Evolutionary conservation across 2,888 invertebrate genomes (phyloP), one percentile per base, ranked within the genome.

Genomic region (Troides oblongomaculatus): DNA sequence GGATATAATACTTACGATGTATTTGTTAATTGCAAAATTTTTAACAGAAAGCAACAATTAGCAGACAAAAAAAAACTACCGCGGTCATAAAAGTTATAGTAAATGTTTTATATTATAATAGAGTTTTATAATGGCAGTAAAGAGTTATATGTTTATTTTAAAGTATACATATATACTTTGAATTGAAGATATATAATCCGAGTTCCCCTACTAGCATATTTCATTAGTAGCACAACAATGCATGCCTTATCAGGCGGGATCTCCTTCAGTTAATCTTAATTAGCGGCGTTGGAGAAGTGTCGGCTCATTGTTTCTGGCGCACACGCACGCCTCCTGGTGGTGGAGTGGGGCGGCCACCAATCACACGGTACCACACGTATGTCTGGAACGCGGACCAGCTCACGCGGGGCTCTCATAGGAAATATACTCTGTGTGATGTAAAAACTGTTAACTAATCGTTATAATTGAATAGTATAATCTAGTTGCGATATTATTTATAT

Each of bases 271-370:
- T 74, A 75, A 74, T 73, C 72, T 73, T 76, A 78, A 80, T 80
- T 79, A 78, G 72, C 72, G 64, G 66, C 69, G 72, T 72, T 74
- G 69, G 71, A 70, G 77, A 76, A 80, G 73, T 75, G 78, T 77
- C 71, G 70, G 76, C 68, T 80, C 80, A 84, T 86, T 84, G 85
- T 81, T 83, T 83, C 79, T 75, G 76, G 75, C 74, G 72, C 70
- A 72, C 73, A 61, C 69, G 74, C 76, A 76, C 79, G 79, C 80
- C 77, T 80, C 82, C 80, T 74, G 74, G 78, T 73, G 78, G 78
- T 77, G 80, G 83, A 84, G 84, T 81, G 87, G 85, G 80, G 77
- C 76, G 63, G 46, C 77, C 69, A 63, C 89, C 89, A 88, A 88
- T 89, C 78, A 81, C 58, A 66, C 70, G 23, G 25, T 25, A 58